Conservation (phyloP, 2,113 vertebrate genomes). For the Malurus cyaneus region DNA sequence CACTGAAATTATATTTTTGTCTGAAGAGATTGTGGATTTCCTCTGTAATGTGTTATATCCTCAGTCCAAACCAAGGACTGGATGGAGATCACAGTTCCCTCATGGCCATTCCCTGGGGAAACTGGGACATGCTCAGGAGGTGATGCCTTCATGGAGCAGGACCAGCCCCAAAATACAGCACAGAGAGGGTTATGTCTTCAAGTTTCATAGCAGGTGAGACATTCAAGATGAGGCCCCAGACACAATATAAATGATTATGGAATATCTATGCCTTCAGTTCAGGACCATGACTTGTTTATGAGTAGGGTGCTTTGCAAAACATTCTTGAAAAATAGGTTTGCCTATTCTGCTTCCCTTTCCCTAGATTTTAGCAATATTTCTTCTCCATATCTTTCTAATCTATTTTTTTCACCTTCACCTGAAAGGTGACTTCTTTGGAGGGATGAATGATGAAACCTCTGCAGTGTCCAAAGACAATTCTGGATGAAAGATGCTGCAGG, state of each 20-base stretch:
- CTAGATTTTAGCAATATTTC: background rate
- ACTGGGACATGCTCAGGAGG: background rate
- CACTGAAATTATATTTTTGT: background rate
- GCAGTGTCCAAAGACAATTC: background rate
- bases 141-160: background rate
- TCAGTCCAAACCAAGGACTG: background rate
- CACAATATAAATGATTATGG: background rate
- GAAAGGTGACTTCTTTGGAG: background rate
- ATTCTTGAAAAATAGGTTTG: background rate
- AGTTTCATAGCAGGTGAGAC: background rate
- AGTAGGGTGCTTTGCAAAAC: background rate
- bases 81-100: background rate
- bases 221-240: background rate
- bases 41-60: background rate
- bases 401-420: slow-evolving; percentile 1
- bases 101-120: background rate
- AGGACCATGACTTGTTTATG: background rate
- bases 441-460: background rate
- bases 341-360: background rate
- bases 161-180: background rate
- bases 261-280: background rate
- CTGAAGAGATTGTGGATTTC: background rate
- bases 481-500: background rate
- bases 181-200: background rate
- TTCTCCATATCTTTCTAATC: background rate